A percentile compares a stretch with the other conserved stretches of the same genome.
These are phyloP conservation scores for Podarcis muralis DNA, from an alignment of 2,113 vertebrate species.

Conservation along the genomic window DNA sequence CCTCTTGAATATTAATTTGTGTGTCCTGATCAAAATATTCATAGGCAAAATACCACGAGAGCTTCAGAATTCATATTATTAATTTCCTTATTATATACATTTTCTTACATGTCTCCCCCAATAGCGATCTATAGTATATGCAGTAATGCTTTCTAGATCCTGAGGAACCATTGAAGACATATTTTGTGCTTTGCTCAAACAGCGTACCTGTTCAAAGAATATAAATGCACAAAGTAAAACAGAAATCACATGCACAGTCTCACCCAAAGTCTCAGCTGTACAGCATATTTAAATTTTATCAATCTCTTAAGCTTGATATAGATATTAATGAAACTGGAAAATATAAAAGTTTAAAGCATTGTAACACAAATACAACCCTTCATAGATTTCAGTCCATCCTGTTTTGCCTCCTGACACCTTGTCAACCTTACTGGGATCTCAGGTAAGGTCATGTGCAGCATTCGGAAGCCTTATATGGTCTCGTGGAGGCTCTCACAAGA, in stretches of 20 bases:
- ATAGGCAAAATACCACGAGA: background rate
- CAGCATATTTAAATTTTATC: background rate
- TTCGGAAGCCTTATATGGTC: too few species aligned
- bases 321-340: too few species aligned
- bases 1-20: background rate
- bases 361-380: too few species aligned
- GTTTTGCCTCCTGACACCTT: too few species aligned
- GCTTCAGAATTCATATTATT: slow-evolving; percentile 3
- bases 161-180: slow-evolving; percentile 44
- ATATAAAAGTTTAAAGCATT: too few species aligned
- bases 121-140: background rate
- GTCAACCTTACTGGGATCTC: too few species aligned
- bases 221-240: background rate
- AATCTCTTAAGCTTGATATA: too few species aligned
- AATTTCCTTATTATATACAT: background rate
- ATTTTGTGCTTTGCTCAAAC: slow-evolving; percentile 48
- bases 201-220: slow-evolving; percentile 53
- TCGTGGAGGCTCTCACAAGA: too few species aligned
- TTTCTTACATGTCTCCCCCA: slow-evolving; percentile 57
- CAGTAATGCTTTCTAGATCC: slow-evolving; percentile 2
- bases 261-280: background rate
- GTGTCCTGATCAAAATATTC: background rate
- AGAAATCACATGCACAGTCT: background rate
- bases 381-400: too few species aligned
- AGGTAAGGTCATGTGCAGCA: too few species aligned